Evolutionary conservation across 1,140 invertebrate species (phyloP), one percentile per base, ranked within the genome.

Genomic region (Drosophila sp.): DNA sequence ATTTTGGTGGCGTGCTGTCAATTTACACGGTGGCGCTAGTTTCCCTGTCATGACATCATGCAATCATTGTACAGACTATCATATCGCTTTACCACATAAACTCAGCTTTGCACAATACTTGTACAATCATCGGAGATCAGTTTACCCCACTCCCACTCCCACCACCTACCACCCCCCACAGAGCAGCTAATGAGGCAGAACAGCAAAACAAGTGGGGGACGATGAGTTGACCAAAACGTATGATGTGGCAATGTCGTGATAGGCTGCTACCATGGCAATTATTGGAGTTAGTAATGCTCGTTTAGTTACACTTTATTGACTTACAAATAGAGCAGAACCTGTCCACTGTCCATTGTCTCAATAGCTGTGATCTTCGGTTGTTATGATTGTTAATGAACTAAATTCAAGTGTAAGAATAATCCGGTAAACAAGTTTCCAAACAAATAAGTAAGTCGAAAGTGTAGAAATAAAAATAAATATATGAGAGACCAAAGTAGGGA

Each of bases 71-170:
- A 17, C 11, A 41, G 40, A 41, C 1, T n/a, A 41, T n/a, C 40
- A 87, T 82, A 85, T 82, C 75, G 83, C 70, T 87, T 86, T 86
- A 87, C 82, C 79, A 75, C 74, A 86, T 78, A 80, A 75, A 66
- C 47, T 50, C 67, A 66, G 70, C 65, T 58, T 17, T 73, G 73
- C 77, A 70, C 70, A 80, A 80, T 66, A 50, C 70, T 27, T 50
- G 44, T 10, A 50, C 44, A 83, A 87, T 83, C 74, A 79, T 70
- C 63, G 62, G 66, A 85, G 66, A 85, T 78, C 67, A 67, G 40
- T 55, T 11, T 17, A 7, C 41, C 7, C 33, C 23, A 25, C 35
- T 11, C 47, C n/a, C 47, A 32, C 66, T 60, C 69, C 23, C 41
- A 33, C 55, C 47, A 50, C 55, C 64, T 32, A 57, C 63, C 66